These are phyloP conservation scores for Dryas iulia DNA, from an alignment of 1,140 invertebrate species.

Conservation along the genomic window DNA sequence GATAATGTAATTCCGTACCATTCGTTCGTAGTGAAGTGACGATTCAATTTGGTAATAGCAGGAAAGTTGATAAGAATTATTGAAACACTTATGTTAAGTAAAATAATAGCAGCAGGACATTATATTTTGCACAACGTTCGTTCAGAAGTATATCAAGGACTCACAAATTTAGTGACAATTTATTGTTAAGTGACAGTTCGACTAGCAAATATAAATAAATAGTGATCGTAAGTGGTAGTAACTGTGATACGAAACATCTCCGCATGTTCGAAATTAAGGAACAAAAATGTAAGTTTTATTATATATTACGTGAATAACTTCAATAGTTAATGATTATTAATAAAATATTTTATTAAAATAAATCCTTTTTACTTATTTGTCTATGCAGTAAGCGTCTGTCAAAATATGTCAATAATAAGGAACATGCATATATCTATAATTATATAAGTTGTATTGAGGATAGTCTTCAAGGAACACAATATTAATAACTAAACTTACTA, in stretches of 20 bases:
- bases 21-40: neutral
- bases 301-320: neutral
- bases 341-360: conserved; percentile 15
- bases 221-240: neutral
- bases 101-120: neutral
- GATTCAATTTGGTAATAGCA: neutral
- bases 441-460: neutral
- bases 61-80: neutral
- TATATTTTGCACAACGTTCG: neutral
- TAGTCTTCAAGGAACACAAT: neutral
- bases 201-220: neutral
- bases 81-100: neutral
- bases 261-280: neutral
- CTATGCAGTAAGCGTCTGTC: conserved; percentile 20
- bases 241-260: neutral
- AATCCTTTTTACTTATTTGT: conserved; percentile 24
- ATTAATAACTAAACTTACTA: too few relatives aligned
- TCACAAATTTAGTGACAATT: neutral
- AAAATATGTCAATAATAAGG: conserved; percentile 24
- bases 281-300: conserved; percentile 2
- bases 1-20: neutral
- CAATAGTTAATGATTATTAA: neutral
- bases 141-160: neutral
- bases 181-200: neutral
- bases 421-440: neutral